phyloP scores from a whole-genome alignment of 2,797 vertebrate species.

The Rhynchotus rufescens region DNA sequence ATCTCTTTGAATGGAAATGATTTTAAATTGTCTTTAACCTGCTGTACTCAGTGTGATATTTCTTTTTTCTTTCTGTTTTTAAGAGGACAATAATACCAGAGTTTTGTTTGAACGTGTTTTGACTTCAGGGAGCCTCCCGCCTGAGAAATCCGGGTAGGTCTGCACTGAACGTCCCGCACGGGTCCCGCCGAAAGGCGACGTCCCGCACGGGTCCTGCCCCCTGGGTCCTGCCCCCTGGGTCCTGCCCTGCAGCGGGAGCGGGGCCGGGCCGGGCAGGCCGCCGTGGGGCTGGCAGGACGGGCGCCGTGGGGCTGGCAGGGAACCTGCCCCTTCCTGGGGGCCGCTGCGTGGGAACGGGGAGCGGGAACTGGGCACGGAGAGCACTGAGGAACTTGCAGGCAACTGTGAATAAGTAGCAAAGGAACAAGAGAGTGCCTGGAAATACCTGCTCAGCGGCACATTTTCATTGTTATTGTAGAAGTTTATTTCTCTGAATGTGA shows the following conservation, averaged over 20 bases:
- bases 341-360: background rate
- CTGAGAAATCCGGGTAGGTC: slow-evolving; percentile 96
- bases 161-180: background rate
- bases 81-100: slow-evolving; percentile 99
- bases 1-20: background rate
- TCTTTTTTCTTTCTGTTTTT: slow-evolving; percentile 57
- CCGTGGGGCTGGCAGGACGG: no score
- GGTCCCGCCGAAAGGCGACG: background rate
- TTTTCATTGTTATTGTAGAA: background rate
- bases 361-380: background rate
- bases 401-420: background rate
- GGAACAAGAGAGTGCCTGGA: background rate
- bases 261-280: no score
- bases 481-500: background rate
- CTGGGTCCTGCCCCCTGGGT: background rate
- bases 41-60: slow-evolving; percentile 54
- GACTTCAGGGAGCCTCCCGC: slow-evolving; percentile 96
- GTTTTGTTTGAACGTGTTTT: slow-evolving; percentile 99
- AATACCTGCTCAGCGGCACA: background rate
- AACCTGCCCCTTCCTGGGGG: no score
- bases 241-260: no score
- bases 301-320: no score
- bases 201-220: background rate
- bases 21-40: slow-evolving; percentile 28
- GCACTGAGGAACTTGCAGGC: background rate